Evolutionary conservation across 2,888 invertebrate species (phyloP), one percentile per base, ranked within the genome.

Genomic region (Hyalella azteca): DNA sequence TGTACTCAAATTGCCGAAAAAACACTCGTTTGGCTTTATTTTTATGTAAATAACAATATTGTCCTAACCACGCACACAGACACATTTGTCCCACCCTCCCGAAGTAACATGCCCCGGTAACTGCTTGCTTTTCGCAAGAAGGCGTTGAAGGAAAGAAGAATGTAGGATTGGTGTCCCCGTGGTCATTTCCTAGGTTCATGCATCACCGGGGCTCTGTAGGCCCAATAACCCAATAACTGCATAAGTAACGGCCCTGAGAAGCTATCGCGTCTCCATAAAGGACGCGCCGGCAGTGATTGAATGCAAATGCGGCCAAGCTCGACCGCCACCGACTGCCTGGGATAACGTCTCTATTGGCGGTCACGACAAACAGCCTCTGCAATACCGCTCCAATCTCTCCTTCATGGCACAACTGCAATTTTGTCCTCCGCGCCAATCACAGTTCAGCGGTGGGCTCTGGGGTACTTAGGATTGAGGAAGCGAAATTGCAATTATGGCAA

Each of bases 211-310:
- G 66, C 66, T 66, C 66, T 66, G 66, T 66, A 36, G 66, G 66
- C 36, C 66, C 66, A 66, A 66, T 66, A 66, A 66, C 66, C 66
- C 66, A 66, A 66, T 66, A 66, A 66, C 66, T 66, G 66, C 66
- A 66, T 66, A 66, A 66, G 66, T 66, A 66, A 66, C 66, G 66
- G 66, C 66, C 66, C 66, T 66, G 66, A 66, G 66, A 66, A 66
- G 66, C 66, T 66, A 66, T 66, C 66, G 66, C 66, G 66, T 66
- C 66, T 66, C 66, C 66, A 66, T 66, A 66, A 66, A 66, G 66
- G 66, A 66, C 36, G 66, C 66, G 36, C 66, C 7, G 66, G 66
- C 66, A 66, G 66, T 66, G 66, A 66, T 66, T 66, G 66, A 66
- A 66, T 66, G 66, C 66, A 66, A 66, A 66, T 66, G 66, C 66